Base-by-base conservation (phyloP, 2,113 vertebrate genomes). In the Hystrix brachyura region DNA sequence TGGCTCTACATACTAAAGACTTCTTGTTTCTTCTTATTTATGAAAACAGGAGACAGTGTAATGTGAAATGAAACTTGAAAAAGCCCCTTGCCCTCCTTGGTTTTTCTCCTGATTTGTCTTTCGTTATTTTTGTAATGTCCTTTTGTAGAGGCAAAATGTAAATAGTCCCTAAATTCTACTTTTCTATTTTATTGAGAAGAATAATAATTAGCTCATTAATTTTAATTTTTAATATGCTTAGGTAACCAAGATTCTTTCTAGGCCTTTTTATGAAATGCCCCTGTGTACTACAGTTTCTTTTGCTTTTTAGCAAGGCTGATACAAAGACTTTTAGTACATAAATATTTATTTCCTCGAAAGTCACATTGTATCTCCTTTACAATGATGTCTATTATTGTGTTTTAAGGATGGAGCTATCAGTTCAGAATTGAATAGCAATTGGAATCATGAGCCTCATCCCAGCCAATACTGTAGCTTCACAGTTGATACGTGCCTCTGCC, bases 151-250 rank as follows among this genome's bases (percentile, higher is more conserved):
- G 10, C 23, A 94, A 92, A 91, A 57, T 95, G 1, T 87, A 94
- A 91, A 93, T 93, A 65, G 65, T 79, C 59, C 95, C 65, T 57
- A 88, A 80, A 46, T 1, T 95, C 82, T 85, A 67, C 46, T 79
- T 88, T 88, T 78, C 9, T 82, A 74, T 82, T 19, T 90, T 84
- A 76, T 64, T 71, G 53, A 48, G 71, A 84, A 91, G 21, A 94
- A 95, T 29, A 95, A 96, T 85, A 94, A 95, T 92, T 90, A 84
- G 48, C 64, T 95, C 71, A 92, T 97, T 94, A 90, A 95, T 94
- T 96, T 96, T 65, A 90, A 69, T 83, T 83, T 91, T 78, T 86
- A 65, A 84, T 91, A 94, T 90, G 55, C 3, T 94, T 80, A 51
- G 48, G 71, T 90, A 89, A 95, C 74, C 10, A 88, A 82, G 13